Base-by-base conservation (phyloP, 2,888 invertebrate genomes). In the Scaptomyza tumidula region DNA sequence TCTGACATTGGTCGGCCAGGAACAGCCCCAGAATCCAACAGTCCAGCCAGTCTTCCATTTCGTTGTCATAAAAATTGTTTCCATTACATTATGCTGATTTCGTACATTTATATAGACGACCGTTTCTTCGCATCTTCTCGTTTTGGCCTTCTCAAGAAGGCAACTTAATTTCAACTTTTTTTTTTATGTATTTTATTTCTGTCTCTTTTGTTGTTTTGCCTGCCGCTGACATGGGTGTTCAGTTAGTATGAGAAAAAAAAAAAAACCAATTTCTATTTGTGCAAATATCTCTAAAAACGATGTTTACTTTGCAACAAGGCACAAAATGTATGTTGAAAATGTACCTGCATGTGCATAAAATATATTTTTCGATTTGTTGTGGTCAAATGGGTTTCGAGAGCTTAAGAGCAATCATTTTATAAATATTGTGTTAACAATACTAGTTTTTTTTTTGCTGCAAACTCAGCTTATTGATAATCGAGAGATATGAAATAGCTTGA, bases 81-180 rank as follows among this genome's bases (percentile, higher is more conserved):
- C 89, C 89, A 89, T 86, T 86, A 89, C 80, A 86, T 87, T 88
- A 88, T 88, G 86, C 86, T 88, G 86, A 86, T 86, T 86, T 86
- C 44, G 86, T 78, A 80, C 89, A 86, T 86, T 86, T 86, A 88
- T 89, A 82, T 82, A 80, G 89, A 72, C 75, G 66, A 78, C 64
- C 65, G 70, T 53, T 59, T 64, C 53, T 59, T 64, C 58, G 61
- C 67, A 67, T 67, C 75, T 61, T 59, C 68, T 61, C 50, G 65
- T 19, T 74, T 74, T 56, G 55, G 41, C 46, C 60, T 60, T 48
- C 71, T 81, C 74, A 16, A 41, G 78, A 75, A 71, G 72, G 72
- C 77, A 84, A 83, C 80, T 88, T 86, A 80, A 84, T 84, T 84
- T 84, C 80, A 83, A 75, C 70, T 76, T 71, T 78, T 69, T 56